These are phyloP conservation scores for Neolamprologus hecqui DNA, from an alignment of 2,113 vertebrate species.

Conservation along the genomic window DNA sequence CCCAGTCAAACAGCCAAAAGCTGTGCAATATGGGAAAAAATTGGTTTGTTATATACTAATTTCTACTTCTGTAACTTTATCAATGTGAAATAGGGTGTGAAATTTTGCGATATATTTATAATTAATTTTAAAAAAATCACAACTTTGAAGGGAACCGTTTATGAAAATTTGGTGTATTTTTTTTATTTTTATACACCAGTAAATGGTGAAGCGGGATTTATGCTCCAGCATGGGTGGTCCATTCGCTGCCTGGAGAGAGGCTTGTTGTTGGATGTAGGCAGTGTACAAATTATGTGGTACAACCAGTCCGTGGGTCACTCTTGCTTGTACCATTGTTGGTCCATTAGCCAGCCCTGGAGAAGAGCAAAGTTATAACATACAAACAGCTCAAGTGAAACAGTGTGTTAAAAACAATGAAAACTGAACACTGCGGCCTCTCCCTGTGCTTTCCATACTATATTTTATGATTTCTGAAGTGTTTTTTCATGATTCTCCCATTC, in stretches of 20 bases:
- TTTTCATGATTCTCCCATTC: not conserved
- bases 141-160: not conserved
- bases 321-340: not conserved
- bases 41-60: not conserved
- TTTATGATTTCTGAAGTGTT: not conserved
- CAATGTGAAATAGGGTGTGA: not conserved
- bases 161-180: not conserved
- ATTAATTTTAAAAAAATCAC: accelerated
- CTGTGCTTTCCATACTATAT: not conserved
- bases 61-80: not conserved
- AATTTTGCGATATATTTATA: accelerated
- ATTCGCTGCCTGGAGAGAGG: not conserved
- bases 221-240: not conserved
- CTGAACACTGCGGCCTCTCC: not conserved
- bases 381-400: not conserved
- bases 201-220: not conserved
- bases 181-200: not conserved
- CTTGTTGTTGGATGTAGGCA: not conserved
- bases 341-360: not conserved
- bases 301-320: not conserved
- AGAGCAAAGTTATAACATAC: not conserved
- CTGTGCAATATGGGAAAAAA: not conserved
- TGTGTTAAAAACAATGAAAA: not conserved
- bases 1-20: not conserved
- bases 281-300: not conserved